Evolutionary conservation across 2,113 vertebrate species (phyloP).

Genomic region (Arvicanthis niloticus): DNA sequence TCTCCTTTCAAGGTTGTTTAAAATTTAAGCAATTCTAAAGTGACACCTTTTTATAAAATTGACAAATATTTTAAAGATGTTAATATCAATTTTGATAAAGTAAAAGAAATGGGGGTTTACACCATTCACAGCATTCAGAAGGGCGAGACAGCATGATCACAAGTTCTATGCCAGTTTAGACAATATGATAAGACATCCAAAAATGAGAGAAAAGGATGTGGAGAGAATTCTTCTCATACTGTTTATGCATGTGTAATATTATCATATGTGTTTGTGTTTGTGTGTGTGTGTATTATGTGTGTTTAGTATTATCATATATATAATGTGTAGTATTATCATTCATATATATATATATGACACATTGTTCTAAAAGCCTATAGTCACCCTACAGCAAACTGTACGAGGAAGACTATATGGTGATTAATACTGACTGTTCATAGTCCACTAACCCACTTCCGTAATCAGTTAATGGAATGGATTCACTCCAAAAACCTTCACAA

Average conservation of each 20-base stretch:
- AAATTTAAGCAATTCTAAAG: no score
- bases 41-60: no score
- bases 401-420: not conserved
- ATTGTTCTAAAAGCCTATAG: conserved; percentile 37
- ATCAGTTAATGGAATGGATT: conserved; percentile 41
- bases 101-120: not conserved
- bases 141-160: not conserved
- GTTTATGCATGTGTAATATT: not conserved
- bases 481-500: conserved; percentile 30
- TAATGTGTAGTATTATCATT: no score
- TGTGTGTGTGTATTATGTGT: no score
- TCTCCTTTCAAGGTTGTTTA: not conserved
- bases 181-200: no score
- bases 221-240: not conserved
- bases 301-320: no score
- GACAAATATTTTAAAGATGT: no score
- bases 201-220: not conserved
- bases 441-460: not conserved
- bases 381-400: not conserved
- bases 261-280: no score
- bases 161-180: not conserved
- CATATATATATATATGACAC: not conserved
- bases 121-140: not conserved
- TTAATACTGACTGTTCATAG: not conserved
- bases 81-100: no score